phyloP scores from a whole-genome alignment of 2,888 invertebrate species.

The Eudasyphora cyanicolor region DNA sequence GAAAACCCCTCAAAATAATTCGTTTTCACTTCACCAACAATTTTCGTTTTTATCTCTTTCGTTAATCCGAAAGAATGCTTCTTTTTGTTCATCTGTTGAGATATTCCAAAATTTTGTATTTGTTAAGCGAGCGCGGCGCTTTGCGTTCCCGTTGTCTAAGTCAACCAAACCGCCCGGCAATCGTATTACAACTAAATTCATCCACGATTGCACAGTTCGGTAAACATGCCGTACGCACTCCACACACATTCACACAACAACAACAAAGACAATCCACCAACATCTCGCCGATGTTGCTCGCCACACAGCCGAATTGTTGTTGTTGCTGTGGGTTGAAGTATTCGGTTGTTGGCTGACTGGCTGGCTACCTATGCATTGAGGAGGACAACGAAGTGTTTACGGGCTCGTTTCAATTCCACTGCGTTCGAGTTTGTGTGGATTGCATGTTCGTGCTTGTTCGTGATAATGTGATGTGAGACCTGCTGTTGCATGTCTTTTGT shows the following conservation, averaged over 20 bases:
- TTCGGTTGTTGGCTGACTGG: slow-evolving; percentile 21
- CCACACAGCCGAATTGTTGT: slow-evolving; percentile 24
- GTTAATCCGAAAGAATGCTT: not conserved
- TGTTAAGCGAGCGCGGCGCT: slow-evolving; percentile 43
- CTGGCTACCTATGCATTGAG: slow-evolving; percentile 14
- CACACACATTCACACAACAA: slow-evolving; percentile 27
- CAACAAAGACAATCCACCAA: slow-evolving; percentile 4
- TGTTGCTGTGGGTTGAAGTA: not conserved
- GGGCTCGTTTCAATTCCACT: slow-evolving; percentile 35
- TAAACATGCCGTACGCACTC: slow-evolving; percentile 43
- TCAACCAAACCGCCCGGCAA: slow-evolving; percentile 74
- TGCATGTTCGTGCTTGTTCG: slow-evolving; percentile 19
- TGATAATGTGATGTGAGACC: slow-evolving; percentile 33
- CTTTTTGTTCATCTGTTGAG: slow-evolving; percentile 11
- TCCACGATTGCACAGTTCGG: slow-evolving; percentile 62
- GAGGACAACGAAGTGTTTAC: slow-evolving; percentile 14
- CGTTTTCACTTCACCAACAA: not conserved
- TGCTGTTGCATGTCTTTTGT: slow-evolving; percentile 65
- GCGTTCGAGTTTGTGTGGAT: slow-evolving; percentile 26
- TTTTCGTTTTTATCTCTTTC: not conserved
- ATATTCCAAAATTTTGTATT: slow-evolving; percentile 19
- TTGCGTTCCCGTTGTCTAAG: slow-evolving; percentile 47
- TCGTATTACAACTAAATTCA: slow-evolving; percentile 71
- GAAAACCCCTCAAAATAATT: not conserved
- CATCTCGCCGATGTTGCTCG: slow-evolving; percentile 49